Evolutionary conservation across 1,140 invertebrate species (phyloP), one percentile per base, ranked within the genome.

Genomic region (Drosophila virilis): DNA sequence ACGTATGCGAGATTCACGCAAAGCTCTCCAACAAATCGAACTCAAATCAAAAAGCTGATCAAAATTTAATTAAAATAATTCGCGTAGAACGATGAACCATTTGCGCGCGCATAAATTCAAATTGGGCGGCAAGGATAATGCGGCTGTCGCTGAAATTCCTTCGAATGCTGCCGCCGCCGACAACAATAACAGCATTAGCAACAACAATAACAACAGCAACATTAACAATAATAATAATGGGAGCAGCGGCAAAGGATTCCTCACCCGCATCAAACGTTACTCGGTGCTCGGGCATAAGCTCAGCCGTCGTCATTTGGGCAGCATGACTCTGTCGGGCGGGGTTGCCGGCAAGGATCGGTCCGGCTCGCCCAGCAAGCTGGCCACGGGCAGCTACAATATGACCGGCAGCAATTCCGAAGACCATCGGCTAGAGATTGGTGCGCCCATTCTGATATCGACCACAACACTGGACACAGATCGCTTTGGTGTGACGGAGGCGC

Each of bases 381-480:
- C 74, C 1, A 79, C 74, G 0, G 91, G 91, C 13, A 92, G 91
- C 67, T 92, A 92, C 76, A 88, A 92, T 54, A 92, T 92, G 91
- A 92, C 78, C 17, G 91, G 91, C n/a, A 70, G 74, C 35, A 73
- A 88, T 22, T 92, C 91, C 6, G 91, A 92, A 6, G 91, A 92
- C 62, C 90, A 91, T 62, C 90, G 90, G 4, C 37, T 91, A 5
- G 91, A 92, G 57, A 92, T 92, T 15, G 91, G 91, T 13, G 91
- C 90, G 1, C 91, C 91, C 2, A 65, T 92, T 5, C n/a, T 92
- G 1, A 92, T 92, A 79, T 92, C 91, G 0, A 92, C 91, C 0
- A 92, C 91, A 10, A 92, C 89, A 0, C 35, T 92, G 58, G 89
- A 92, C 62, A 78, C 89, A 4, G 91, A 92, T 71, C 80, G 88